Conservation (phyloP, 1,140 invertebrate species). For the Drosophila kurseongensis region DNA sequence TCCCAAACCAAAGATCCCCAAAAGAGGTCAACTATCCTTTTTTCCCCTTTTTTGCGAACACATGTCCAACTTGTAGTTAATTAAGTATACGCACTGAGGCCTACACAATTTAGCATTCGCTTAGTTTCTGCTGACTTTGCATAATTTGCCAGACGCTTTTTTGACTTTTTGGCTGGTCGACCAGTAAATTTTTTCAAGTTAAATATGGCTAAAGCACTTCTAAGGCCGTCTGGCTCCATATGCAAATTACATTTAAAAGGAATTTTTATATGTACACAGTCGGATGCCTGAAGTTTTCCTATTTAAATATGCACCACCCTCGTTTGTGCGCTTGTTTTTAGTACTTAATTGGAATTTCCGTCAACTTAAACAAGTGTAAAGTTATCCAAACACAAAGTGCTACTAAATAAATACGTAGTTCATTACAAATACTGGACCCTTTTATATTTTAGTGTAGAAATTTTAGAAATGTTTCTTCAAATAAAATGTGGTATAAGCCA, state of each 20-base stretch:
- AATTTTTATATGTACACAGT: slow-evolving; percentile 28
- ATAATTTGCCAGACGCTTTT: slow-evolving; percentile 64
- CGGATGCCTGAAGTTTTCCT: slow-evolving; percentile 23
- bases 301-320: slow-evolving; percentile 31
- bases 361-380: slow-evolving; percentile 29
- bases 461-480: not conserved
- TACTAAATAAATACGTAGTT: slow-evolving; percentile 3
- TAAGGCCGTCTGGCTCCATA: slow-evolving; percentile 43
- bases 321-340: slow-evolving; percentile 11
- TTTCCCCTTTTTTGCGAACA: slow-evolving; percentile 35
- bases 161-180: slow-evolving; percentile 31
- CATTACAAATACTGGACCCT: too few species aligned
- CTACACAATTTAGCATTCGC: slow-evolving; percentile 59
- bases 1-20: slow-evolving; percentile 1
- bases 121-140: slow-evolving; percentile 73
- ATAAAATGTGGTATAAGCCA: not conserved
- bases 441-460: not conserved
- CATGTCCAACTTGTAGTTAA: slow-evolving; percentile 66
- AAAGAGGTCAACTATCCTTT: not conserved
- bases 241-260: slow-evolving; percentile 71
- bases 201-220: slow-evolving; percentile 57
- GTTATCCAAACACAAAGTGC: not conserved
- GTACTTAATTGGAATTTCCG: slow-evolving; percentile 31
- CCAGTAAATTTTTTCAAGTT: slow-evolving; percentile 60
- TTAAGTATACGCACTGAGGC: slow-evolving; percentile 71